Evolutionary conservation across 2,888 invertebrate species (phyloP).

Genomic region (Alcis repandata): DNA sequence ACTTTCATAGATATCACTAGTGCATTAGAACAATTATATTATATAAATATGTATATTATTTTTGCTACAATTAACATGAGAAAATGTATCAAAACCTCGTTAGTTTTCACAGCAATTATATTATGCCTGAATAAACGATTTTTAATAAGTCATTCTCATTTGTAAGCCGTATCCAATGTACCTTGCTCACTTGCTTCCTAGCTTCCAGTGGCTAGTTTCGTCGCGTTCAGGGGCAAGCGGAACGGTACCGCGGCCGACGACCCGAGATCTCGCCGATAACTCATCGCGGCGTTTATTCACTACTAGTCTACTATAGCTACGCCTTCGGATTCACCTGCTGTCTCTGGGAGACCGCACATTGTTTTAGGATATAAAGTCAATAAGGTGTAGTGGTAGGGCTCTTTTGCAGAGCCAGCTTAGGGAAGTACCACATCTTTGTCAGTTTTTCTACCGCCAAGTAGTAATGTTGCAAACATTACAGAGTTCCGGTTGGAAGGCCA

Average conservation of each 20-base stretch:
- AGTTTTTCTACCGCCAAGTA: too few relatives aligned
- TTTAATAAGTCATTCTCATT: background rate
- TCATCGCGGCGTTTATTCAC: conserved; percentile 84
- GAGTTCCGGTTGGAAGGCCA: too few relatives aligned
- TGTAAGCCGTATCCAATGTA: conserved; percentile 57
- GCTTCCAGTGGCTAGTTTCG: conserved; percentile 66
- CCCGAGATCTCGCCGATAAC: conserved; percentile 83
- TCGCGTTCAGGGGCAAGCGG: conserved; percentile 82
- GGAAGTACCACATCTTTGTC: too few relatives aligned
- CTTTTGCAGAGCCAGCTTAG: too few relatives aligned
- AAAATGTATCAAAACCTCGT: too few relatives aligned
- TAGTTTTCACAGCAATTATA: background rate
- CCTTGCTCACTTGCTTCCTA: conserved; percentile 44
- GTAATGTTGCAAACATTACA: too few relatives aligned
- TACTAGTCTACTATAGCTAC: conserved; percentile 76
- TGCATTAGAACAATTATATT: too few relatives aligned
- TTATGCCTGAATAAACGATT: background rate
- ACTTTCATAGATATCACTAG: too few relatives aligned
- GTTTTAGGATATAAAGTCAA: too few relatives aligned
- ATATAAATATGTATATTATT: too few relatives aligned
- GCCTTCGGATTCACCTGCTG: background rate
- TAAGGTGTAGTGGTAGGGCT: too few relatives aligned
- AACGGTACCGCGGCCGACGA: conserved; percentile 86
- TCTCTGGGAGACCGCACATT: background rate
- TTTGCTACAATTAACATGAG: too few relatives aligned